phyloP scores from a whole-genome alignment of 37 sponge, comb jelly and placozoan species.

The Cladorhizidae sp. region DNA sequence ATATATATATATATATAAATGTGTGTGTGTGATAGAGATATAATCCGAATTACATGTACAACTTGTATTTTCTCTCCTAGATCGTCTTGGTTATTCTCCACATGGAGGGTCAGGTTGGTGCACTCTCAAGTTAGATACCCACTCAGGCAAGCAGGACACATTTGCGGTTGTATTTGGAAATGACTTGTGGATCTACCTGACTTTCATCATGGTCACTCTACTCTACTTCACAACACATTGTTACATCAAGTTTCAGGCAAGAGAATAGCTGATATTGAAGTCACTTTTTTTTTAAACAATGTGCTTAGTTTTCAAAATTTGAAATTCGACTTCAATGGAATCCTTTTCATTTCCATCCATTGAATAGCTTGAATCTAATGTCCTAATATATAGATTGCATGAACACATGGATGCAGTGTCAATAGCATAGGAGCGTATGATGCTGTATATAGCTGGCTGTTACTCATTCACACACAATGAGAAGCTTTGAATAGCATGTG shows the following conservation, averaged over 20 bases:
- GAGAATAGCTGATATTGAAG: background rate
- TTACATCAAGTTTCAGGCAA: constrained; percentile 37
- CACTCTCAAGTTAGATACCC: constrained; percentile 40
- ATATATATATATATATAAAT: too few species aligned
- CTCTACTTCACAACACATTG: constrained; percentile 57
- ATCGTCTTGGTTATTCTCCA: constrained; percentile 42
- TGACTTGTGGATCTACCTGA: constrained; percentile 74
- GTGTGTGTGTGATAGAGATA: too few species aligned
- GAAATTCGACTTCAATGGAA: too few species aligned
- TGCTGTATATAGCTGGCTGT: background rate
- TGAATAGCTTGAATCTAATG: too few species aligned
- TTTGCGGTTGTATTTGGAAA: constrained; percentile 52
- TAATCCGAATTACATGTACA: background rate
- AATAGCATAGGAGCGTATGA: background rate
- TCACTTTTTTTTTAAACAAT: background rate
- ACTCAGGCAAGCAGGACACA: background rate
- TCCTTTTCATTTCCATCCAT: too few species aligned
- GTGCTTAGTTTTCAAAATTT: background rate
- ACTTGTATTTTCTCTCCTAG: background rate
- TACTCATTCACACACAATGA: background rate
- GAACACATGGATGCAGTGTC: background rate
- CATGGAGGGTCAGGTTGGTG: constrained; percentile 78
- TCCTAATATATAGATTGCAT: background rate
- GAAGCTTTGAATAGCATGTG: background rate
- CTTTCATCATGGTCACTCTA: constrained; percentile 58